phyloP scores from a whole-genome alignment of 2,797 vertebrate species.

The Forpus xanthops region DNA sequence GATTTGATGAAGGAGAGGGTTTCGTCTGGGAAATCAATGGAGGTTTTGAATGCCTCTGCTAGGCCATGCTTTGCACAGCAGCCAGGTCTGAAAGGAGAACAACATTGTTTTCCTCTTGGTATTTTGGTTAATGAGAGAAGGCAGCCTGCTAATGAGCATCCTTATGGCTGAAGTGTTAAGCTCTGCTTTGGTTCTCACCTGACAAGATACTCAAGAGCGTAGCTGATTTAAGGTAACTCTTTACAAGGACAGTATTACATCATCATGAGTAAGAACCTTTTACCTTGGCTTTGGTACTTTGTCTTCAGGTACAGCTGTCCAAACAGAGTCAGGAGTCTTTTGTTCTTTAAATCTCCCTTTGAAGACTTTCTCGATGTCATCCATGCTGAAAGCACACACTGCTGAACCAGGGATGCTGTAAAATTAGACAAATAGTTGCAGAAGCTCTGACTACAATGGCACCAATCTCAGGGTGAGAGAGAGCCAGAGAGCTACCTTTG shows the following conservation, averaged over 20 bases:
- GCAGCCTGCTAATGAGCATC: slow-evolving; percentile 16
- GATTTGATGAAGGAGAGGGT: slow-evolving; percentile 97
- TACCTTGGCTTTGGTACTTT: slow-evolving; percentile 96
- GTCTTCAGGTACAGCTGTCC: slow-evolving; percentile 96
- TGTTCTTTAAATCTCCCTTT: slow-evolving; percentile 97
- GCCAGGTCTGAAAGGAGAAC: slow-evolving; percentile 87
- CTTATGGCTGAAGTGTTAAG: not conserved
- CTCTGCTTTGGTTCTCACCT: not conserved
- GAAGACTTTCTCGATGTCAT: slow-evolving; percentile 95
- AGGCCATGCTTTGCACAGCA: slow-evolving; percentile 92
- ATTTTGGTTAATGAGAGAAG: slow-evolving; percentile 46
- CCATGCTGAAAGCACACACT: slow-evolving; percentile 97
- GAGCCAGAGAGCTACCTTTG: not conserved
- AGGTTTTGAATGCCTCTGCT: slow-evolving; percentile 91
- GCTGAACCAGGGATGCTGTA: slow-evolving; percentile 96
- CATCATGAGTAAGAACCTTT: not conserved
- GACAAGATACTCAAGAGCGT: not conserved
- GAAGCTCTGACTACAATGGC: not conserved
- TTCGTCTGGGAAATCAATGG: slow-evolving; percentile 95
- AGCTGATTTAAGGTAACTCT: slow-evolving; percentile 1
- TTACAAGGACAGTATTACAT: not conserved
- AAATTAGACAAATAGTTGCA: slow-evolving; percentile 14
- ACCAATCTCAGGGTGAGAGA: not conserved
- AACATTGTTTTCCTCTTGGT: slow-evolving; percentile 4
- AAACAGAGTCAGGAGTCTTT: slow-evolving; percentile 95